Evolutionary conservation across 1,140 invertebrate genomes (phyloP), one percentile per base, ranked within the genome.

Genomic region (Pectinophora gossypiella): DNA sequence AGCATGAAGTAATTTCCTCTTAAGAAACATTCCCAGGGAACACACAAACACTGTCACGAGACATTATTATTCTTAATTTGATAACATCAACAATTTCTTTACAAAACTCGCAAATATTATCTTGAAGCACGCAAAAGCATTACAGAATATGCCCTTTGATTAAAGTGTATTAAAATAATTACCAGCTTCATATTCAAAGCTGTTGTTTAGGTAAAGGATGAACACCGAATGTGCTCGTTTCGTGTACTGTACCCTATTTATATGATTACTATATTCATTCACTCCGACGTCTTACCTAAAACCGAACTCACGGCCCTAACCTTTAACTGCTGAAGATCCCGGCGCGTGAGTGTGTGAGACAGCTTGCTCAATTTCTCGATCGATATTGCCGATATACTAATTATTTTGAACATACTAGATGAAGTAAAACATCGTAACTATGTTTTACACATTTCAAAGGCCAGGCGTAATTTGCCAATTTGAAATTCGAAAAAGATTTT

Each of bases 131-230:
- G 27, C 27, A 32, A 32, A 32, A n/a, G 27, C 6, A 32, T 12
- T 32, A 32, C n/a, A 12, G 27, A 12, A n/a, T 32, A n/a, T 32
- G 27, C 27, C 27, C 27, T 32, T 32, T 32, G n/a, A n/a, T 32
- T n/a, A 32, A 32, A 32, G 27, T 32, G n/a, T 32, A 32, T 32
- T 32, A 35, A 40, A 18, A 12, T 45, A 38, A 50, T 72, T 82
- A 85, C 82, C 83, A 82, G 78, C 77, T 86, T 86, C 83, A 86
- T 84, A 19, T 71, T n/a, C 43, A 21, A 50, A 74, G 77, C 70
- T 81, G 76, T 74, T 70, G 48, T 56, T 56, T 56, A 51, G 48
- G 19, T 61, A 62, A 62, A 62, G 65, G 69, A 71, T 73, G 67
- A 57, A 54, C 48, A 63, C 48, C 48, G 75, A 85, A 69, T 85